Evolutionary conservation across 1,140 invertebrate genomes (phyloP), one percentile per base, ranked within the genome.

Genomic region (Drosophila bocqueti): DNA sequence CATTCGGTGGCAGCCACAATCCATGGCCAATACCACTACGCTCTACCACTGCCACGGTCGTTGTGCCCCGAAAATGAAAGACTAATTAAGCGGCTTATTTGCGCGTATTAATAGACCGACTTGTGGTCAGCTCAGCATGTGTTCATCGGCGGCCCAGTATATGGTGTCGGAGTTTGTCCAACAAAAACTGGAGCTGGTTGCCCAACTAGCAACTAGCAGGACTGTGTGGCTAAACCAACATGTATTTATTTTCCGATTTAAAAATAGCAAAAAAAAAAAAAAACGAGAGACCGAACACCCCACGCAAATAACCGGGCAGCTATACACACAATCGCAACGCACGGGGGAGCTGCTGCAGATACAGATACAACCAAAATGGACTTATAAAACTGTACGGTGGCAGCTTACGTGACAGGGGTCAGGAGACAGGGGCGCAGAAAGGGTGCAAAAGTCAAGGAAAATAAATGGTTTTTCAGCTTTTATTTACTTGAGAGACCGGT

Each of bases 41-140:
- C 49, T 6, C 49, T n/a, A 18, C 42, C 62, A 40, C n/a, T 26
- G 18, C 24, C 38, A 34, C n/a, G 40, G 29, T 47, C 54, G 36
- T 34, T 50, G 31, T 36, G 50, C 47, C 81, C 81, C 77, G 71
- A 71, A 90, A 87, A 89, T 87, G 84, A 75, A 87, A 90, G 74
- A 90, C 84, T 87, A 87, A 87, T 87, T 87, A 87, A 87, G 84
- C 85, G 85, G 84, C 84, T 87, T 87, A 87, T 87, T 87, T 87
- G 81, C 81, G 81, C 84, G 81, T 78, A 89, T 87, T 87, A 87
- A 89, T 90, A 90, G 85, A 89, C 85, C 85, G 65, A 78, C 71
- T 89, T 89, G 85, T 76, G 85, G 85, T 84, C 71, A 72, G 60
- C 58, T 60, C 62, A 55, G 54, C 59, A 21, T 42, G 45, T 62